Base-by-base conservation (phyloP, 2,888 invertebrate species). In the Acanthosepion esculentum region DNA sequence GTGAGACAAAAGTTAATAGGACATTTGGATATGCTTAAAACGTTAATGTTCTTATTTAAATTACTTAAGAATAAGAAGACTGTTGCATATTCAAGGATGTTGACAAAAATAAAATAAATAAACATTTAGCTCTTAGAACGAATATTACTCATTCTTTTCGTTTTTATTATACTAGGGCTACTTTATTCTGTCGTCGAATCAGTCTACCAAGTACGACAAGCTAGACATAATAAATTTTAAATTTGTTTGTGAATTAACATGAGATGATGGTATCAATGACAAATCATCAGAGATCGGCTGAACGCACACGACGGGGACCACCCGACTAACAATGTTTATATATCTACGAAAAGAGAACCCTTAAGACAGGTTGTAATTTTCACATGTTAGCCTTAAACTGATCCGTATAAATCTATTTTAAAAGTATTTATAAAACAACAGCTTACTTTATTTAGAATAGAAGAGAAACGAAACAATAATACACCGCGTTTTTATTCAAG, bases 381-480 rank as follows among this genome's bases (percentile, higher is more conserved):
- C 78, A 78, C n/a, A 78, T 78, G 78, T 78, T 78, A 33, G 78
- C 78, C 78, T 78, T 78, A n/a, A 78, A n/a, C n/a, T 78, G 78
- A 78, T 78, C 78, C 78, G 78, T 78, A 78, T 78, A 78, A 78
- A 78, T 78, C 78, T n/a, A 12, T 78, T 78, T 78, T 78, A 78
- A 59, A 78, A 78, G 78, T 78, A 33, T 78, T 78, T n/a, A 78
- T n/a, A 78, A 78, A 78, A 78, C n/a, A 78, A 78, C 78, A 33
- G n/a, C 78, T 78, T 78, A 78, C 78, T 78, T 78, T 78, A n/a
- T 78, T 78, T 78, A 4, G n/a, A 78, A 33, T 33, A 12, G 78
- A 78, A 78, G n/a, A 78, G 78, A 78, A 12, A 78, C n/a, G n/a
- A 15, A 33, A n/a, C n/a, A 78, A 78, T 78, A 33, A 78, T n/a